phyloP scores from a whole-genome alignment of 2,888 invertebrate species.

The Abscondita cerata region DNA sequence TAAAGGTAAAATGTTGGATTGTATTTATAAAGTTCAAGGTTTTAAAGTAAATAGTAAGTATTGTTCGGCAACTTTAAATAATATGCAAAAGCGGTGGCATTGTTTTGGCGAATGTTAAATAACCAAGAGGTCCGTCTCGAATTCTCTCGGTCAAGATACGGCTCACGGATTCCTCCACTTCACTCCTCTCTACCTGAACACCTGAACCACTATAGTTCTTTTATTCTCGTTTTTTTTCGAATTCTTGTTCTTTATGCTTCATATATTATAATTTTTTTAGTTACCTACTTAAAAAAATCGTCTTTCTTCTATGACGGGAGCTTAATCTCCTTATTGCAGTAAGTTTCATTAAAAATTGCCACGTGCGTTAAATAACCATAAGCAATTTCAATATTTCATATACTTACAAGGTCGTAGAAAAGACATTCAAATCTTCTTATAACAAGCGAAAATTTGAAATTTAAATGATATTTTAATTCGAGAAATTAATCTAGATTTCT shows the following conservation, averaged over 20 bases:
- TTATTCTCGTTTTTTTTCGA: conserved; percentile 12
- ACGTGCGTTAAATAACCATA: too few species aligned
- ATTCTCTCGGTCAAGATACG: conserved; percentile 38
- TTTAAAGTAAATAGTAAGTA: conserved; percentile 11
- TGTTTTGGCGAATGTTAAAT: conserved; percentile 37
- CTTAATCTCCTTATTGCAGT: too few species aligned
- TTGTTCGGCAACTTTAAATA: conserved; percentile 20
- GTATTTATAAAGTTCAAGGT: conserved; percentile 3
- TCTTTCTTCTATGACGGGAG: too few species aligned
- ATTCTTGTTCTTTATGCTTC: conserved; percentile 17
- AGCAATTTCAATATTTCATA: too few species aligned
- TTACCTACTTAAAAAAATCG: too few species aligned
- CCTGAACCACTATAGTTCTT: conserved; percentile 21
- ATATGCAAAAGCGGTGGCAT: conserved; percentile 26
- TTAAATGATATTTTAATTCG: too few species aligned
- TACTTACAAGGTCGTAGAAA: too few species aligned
- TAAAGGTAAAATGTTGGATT: not conserved
- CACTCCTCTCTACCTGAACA: conserved; percentile 21
- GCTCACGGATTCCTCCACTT: conserved; percentile 27
- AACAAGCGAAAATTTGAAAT: too few species aligned
- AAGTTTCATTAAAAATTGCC: too few species aligned
- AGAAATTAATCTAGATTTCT: too few species aligned
- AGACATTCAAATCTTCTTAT: too few species aligned
- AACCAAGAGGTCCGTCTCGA: conserved; percentile 37
- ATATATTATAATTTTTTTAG: too few species aligned